Evolutionary conservation across 2,797 vertebrate species (phyloP).

Genomic region (Apogon hyalosoma): DNA sequence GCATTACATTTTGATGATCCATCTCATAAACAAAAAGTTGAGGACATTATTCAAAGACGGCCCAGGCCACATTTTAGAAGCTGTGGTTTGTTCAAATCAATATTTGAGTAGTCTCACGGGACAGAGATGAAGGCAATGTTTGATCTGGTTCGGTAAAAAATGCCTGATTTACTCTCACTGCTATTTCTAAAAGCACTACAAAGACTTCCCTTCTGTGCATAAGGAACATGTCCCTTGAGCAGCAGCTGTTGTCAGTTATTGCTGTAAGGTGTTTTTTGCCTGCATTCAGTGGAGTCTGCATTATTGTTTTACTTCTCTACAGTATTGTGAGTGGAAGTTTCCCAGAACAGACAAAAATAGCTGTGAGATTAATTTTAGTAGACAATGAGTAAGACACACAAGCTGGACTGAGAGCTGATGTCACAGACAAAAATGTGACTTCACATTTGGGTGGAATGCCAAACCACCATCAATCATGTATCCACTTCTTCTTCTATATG

Average conservation of each 20-base stretch:
- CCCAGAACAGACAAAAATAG: slow-evolving; percentile 57
- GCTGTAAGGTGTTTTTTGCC: slow-evolving; percentile 9
- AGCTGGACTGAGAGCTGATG: slow-evolving; percentile 34
- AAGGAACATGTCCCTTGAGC: slow-evolving; percentile 48
- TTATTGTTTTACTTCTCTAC: slow-evolving; percentile 54
- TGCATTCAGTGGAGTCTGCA: slow-evolving; percentile 16
- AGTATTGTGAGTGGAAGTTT: slow-evolving; percentile 46
- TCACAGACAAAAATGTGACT: slow-evolving; percentile 11
- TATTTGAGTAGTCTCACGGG: slow-evolving; percentile 26
- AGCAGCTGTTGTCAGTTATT: slow-evolving; percentile 39
- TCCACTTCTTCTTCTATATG: no score
- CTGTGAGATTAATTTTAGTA: slow-evolving; percentile 22
- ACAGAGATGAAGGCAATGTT: slow-evolving; percentile 27
- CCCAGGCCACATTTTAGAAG: slow-evolving; percentile 9
- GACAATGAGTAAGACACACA: slow-evolving; percentile 46
- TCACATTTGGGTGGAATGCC: no score
- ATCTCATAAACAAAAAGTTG: slow-evolving; percentile 36
- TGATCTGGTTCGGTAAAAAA: slow-evolving; percentile 55
- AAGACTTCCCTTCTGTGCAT: slow-evolving; percentile 31
- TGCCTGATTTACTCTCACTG: slow-evolving; percentile 27
- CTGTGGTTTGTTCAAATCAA: slow-evolving; percentile 31
- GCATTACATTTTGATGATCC: slow-evolving; percentile 35
- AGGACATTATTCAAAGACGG: slow-evolving; percentile 11
- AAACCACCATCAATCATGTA: no score
- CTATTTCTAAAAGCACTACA: slow-evolving; percentile 37